Conservation (phyloP, 1,140 invertebrate genomes). For the Aphelenchoides fujianensis region DNA sequence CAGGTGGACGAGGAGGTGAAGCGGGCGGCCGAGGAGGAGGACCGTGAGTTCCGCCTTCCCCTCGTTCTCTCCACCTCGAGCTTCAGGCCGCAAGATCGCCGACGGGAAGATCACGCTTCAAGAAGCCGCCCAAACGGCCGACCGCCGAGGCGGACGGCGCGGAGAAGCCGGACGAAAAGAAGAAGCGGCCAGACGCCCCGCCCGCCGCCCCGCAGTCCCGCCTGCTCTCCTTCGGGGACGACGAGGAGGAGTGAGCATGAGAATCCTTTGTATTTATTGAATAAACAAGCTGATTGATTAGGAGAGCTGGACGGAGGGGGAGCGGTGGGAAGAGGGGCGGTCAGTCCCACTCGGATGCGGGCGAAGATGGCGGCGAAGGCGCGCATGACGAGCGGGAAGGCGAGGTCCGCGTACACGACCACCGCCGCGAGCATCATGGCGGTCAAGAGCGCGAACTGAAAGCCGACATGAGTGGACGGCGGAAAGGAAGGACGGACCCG, state of each 20-base stretch:
- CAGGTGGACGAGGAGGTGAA: conserved; percentile 48
- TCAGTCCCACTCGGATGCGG: no score
- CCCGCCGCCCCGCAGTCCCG: conserved; percentile 14
- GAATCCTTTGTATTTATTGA: no score
- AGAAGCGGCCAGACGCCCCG: conserved; percentile 21
- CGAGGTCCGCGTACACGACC: no score
- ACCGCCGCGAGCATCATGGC: no score
- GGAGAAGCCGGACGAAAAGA: conserved; percentile 31
- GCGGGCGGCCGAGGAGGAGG: conserved; percentile 47
- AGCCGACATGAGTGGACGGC: no score
- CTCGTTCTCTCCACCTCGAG: conserved; percentile 16
- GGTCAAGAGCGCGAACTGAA: no score
- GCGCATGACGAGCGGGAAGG: no score
- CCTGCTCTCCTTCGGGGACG: conserved; percentile 52
- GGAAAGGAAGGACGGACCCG: no score
- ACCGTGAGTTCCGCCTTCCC: conserved; percentile 36
- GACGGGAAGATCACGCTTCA: conserved; percentile 53
- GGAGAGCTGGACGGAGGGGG: no score
- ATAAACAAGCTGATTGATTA: no score
- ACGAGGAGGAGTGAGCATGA: conserved; percentile 53
- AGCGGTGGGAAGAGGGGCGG: no score
- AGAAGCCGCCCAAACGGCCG: conserved; percentile 48
- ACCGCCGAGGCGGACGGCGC: conserved; percentile 8
- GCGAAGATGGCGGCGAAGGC: no score
- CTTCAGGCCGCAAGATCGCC: conserved; percentile 51